Evolutionary conservation across 2,113 vertebrate species (phyloP).

Genomic region (Xiphophorus maculatus): DNA sequence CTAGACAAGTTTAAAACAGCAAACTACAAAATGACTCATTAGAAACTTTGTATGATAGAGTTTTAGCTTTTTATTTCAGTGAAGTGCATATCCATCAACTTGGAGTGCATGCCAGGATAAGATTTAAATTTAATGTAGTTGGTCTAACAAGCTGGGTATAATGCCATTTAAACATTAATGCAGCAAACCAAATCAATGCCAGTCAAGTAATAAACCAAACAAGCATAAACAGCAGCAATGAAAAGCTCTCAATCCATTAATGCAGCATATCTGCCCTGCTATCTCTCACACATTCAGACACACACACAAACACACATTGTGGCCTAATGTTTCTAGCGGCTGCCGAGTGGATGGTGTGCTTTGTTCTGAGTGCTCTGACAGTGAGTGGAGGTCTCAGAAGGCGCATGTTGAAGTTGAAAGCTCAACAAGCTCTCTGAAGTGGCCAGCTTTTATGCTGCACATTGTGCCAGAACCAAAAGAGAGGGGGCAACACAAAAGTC

Average conservation of each 20-base stretch:
- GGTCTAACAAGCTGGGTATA: conserved; percentile 20
- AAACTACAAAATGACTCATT: not conserved
- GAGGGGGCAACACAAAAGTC: conserved; percentile 37
- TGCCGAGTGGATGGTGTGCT: conserved; percentile 59
- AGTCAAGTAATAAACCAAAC: conserved; percentile 48
- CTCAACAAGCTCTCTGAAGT: conserved; percentile 76
- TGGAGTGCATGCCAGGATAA: conserved; percentile 2
- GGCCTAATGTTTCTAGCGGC: conserved; percentile 54
- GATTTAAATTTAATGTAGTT: conserved; percentile 14
- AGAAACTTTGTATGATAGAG: not conserved
- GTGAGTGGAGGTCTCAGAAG: conserved; percentile 73
- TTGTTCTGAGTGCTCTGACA: conserved; percentile 74
- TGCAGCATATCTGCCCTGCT: conserved; percentile 16
- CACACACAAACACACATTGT: conserved; percentile 15
- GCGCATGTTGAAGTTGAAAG: conserved; percentile 73
- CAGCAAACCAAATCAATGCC: conserved; percentile 36
- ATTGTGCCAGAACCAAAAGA: conserved; percentile 54
- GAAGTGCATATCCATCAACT: conserved; percentile 11
- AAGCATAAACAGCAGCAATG: conserved; percentile 46
- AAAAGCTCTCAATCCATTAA: conserved; percentile 46
- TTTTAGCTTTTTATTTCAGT: not conserved
- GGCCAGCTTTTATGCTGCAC: conserved; percentile 75
- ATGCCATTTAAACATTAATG: conserved; percentile 22
- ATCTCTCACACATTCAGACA: conserved; percentile 4
- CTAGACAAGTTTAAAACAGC: not conserved